A percentile compares a stretch with the other conserved stretches of the same genome.
phyloP scores from a whole-genome alignment of 2,113 vertebrate species.

The Corvus moneduloides region DNA sequence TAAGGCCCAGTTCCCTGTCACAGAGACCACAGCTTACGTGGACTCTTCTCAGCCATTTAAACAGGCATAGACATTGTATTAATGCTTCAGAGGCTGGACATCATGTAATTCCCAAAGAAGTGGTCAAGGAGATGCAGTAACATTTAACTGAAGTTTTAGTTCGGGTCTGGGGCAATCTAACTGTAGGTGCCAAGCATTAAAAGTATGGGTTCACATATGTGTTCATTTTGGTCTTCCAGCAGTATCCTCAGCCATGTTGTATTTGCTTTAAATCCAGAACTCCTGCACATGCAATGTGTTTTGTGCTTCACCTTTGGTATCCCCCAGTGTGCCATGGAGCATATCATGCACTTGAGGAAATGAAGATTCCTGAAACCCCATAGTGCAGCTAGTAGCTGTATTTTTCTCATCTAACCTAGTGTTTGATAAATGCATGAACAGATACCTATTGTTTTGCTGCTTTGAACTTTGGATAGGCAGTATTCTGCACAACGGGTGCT shows the following conservation, averaged over 20 bases:
- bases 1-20: neutral
- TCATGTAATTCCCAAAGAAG: neutral
- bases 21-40: neutral
- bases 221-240: neutral
- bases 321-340: neutral
- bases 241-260: neutral
- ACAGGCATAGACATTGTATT: neutral
- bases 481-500: neutral
- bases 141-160: neutral
- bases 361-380: neutral
- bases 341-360: neutral
- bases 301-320: neutral
- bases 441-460: neutral
- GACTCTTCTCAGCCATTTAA: neutral
- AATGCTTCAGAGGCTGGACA: neutral
- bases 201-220: neutral
- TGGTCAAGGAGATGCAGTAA: neutral
- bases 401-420: neutral
- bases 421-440: neutral
- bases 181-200: neutral
- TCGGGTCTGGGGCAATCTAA: neutral
- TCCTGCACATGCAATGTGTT: neutral
- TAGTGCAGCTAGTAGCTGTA: neutral
- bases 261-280: neutral
- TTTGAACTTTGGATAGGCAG: neutral